Evolutionary conservation across 2,888 invertebrate genomes (phyloP), one percentile per base, ranked within the genome.

Genomic region (Cosmorhoe ocellata): DNA sequence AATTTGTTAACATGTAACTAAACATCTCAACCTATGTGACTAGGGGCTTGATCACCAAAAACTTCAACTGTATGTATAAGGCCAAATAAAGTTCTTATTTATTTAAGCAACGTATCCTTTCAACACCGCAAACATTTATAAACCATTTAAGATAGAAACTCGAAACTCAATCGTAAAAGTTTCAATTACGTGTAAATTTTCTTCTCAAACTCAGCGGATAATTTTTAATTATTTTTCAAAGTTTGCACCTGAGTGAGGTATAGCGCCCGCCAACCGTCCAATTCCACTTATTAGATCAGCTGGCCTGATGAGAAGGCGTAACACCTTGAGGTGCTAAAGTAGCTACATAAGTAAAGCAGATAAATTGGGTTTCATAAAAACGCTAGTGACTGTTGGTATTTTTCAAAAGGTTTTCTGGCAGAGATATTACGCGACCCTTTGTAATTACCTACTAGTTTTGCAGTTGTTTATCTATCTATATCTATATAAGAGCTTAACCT

Each of bases 191-290:
- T 24, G 26, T 31, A 46, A 50, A 50, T 54, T 33, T 18, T 39
- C 45, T 39, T 45, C 36, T 54, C 5, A 36, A 51, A 41, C 32
- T 51, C 9, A 4, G 18, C 31, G 49, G 31, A 43, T 50, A 47
- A 50, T 50, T 50, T 40, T 50, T 47, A 50, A 55, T 55, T 55
- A 50, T 55, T 55, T 54, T 46, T 55, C 46, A 50, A 54, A 54
- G 39, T 55, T 49, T 33, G 39, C 39, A 39, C 28, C 44, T 30
- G 27, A 42, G 43, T 30, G 27, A 10, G 9, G 24, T 8, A 7
- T 9, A 2, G 22, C 24, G 5, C 11, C 31, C 30, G 18, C 18
- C n/a, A 6, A 5, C 38, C 27, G 33, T 27, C 52, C 39, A 42
- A 47, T 49, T 28, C 41, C 45, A 22, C 28, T 51, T 51, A 56